phyloP scores from a whole-genome alignment of 2,113 vertebrate genomes.

The Formicarius rufipectus region DNA sequence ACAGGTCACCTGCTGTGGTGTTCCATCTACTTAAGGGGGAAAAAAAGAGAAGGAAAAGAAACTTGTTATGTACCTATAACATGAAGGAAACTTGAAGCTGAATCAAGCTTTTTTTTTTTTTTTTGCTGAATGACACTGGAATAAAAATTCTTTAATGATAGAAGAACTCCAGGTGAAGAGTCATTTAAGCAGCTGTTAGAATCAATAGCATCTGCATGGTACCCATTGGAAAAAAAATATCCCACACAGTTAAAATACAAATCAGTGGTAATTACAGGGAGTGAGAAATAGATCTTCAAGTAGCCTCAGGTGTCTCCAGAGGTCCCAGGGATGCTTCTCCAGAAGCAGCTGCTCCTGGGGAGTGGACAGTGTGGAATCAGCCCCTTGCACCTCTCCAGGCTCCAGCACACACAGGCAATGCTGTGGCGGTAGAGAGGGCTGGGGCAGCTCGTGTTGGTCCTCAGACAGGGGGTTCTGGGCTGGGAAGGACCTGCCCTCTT shows the following conservation, averaged over 20 bases:
- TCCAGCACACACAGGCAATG: too few relatives aligned
- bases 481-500: background rate
- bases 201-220: background rate
- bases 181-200: background rate
- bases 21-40: background rate
- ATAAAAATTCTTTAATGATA: background rate
- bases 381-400: too few relatives aligned
- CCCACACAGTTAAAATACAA: background rate
- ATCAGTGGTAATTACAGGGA: background rate
- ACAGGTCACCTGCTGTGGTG: background rate
- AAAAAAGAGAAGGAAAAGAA: rapidly evolving
- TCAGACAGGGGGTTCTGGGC: too few relatives aligned
- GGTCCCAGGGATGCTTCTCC: too few relatives aligned
- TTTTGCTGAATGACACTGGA: background rate
- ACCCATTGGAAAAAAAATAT: background rate
- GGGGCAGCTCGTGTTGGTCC: too few relatives aligned
- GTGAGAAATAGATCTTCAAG: too few relatives aligned
- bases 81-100: background rate
- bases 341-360: too few relatives aligned
- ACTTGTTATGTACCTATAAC: too few relatives aligned
- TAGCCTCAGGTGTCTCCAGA: too few relatives aligned
- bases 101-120: background rate
- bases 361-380: too few relatives aligned
- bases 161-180: background rate
- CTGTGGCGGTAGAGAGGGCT: too few relatives aligned